Conservation (phyloP, 1,140 invertebrate genomes). For the Panonychus citri region DNA sequence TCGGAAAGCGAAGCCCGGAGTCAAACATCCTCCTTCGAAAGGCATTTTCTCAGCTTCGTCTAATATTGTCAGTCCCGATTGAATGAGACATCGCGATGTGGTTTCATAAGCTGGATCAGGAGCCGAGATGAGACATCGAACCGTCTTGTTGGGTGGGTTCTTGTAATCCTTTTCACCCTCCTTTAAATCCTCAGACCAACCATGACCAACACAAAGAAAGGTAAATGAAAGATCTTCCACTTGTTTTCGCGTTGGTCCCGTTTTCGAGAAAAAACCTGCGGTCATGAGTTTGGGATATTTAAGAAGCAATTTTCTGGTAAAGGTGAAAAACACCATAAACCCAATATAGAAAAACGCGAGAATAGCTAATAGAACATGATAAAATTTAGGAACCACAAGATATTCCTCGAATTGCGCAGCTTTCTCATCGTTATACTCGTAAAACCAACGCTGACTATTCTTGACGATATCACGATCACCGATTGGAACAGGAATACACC, state of each 20-base stretch:
- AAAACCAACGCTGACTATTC: not conserved
- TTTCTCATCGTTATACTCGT: not conserved
- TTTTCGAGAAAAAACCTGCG: slow-evolving; percentile 29
- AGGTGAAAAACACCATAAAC: slow-evolving; percentile 34
- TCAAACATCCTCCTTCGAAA: slow-evolving; percentile 32
- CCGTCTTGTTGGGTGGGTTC: slow-evolving; percentile 35
- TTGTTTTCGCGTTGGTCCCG: slow-evolving; percentile 35
- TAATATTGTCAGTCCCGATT: slow-evolving; percentile 46
- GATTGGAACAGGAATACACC: not conserved
- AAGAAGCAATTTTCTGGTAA: slow-evolving; percentile 36
- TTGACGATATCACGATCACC: not conserved
- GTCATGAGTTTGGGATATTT: slow-evolving; percentile 50
- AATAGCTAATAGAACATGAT: not conserved
- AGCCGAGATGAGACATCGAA: slow-evolving; percentile 34
- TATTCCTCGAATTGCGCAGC: slow-evolving; percentile 3
- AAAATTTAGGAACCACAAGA: not conserved
- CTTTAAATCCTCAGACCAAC: slow-evolving; percentile 36
- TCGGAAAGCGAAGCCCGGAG: slow-evolving; percentile 33
- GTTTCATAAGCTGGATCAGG: slow-evolving; percentile 49
- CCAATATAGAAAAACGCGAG: slow-evolving; percentile 33
- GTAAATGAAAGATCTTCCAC: slow-evolving; percentile 36
- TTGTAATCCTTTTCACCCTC: slow-evolving; percentile 32
- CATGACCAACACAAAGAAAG: slow-evolving; percentile 43
- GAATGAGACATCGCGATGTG: slow-evolving; percentile 44
- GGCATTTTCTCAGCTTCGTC: slow-evolving; percentile 52